Conservation (phyloP, 1,140 invertebrate species). For the Conopomorpha cramerella region DNA sequence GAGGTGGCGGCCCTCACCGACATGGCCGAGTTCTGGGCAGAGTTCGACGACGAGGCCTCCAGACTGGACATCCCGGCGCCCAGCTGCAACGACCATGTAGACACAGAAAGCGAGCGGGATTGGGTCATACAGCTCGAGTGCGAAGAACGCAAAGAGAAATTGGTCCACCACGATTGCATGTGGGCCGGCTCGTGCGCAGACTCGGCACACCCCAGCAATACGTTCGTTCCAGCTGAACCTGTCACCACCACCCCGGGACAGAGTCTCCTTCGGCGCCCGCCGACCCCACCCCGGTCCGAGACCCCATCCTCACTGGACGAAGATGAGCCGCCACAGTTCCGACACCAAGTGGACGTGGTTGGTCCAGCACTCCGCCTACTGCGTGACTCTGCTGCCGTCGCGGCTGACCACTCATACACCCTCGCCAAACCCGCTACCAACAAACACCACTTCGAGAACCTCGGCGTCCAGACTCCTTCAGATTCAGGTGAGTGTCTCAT, state of each 20-base stretch:
- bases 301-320: slow-evolving; percentile 42
- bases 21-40: slow-evolving; percentile 44
- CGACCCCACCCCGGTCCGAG: slow-evolving; percentile 31
- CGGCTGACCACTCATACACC: slow-evolving; percentile 74
- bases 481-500: slow-evolving; percentile 61
- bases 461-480: slow-evolving; percentile 80
- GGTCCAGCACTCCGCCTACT: slow-evolving; percentile 34
- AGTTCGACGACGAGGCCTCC: slow-evolving; percentile 39
- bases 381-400: slow-evolving; percentile 43
- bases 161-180: slow-evolving; percentile 57
- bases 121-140: slow-evolving; percentile 33
- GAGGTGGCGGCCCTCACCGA: slow-evolving; percentile 32
- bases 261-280: slow-evolving; percentile 30
- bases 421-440: slow-evolving; percentile 54
- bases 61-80: slow-evolving; percentile 29
- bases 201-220: slow-evolving; percentile 32
- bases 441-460: slow-evolving; percentile 61
- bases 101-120: slow-evolving; percentile 29
- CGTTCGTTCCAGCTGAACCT: slow-evolving; percentile 32
- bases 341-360: slow-evolving; percentile 41
- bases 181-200: slow-evolving; percentile 51
- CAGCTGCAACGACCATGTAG: slow-evolving; percentile 21
- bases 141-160: slow-evolving; percentile 41
- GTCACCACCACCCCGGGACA: slow-evolving; percentile 25
- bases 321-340: slow-evolving; percentile 49